Evolutionary conservation across 2,113 vertebrate genomes (phyloP), one percentile per base, ranked within the genome.

Genomic region (Epinephelus cyanopodus): DNA sequence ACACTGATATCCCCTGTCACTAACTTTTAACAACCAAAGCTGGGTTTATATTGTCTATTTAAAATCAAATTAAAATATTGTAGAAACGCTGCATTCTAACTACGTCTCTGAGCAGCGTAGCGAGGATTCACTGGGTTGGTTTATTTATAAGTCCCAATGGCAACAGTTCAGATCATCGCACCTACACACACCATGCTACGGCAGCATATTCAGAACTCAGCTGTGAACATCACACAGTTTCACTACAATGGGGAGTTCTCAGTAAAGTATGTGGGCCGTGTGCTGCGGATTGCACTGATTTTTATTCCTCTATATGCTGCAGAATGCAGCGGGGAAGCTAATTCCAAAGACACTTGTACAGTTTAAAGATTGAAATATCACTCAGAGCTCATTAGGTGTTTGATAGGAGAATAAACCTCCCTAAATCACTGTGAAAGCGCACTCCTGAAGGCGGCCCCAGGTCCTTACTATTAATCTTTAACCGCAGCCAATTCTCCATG

Each of bases 91-190:
- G 27, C 13, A 53, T 63, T 61, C 17, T 39, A 62, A 19, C 6
- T 0, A 54, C 8, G 0, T 10, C 56, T 75, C 54, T 66, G 29
- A 73, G 47, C 54, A 67, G 54, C 71, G 50, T 52, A n/a, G 39
- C 58, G 14, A 50, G 42, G 19, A 60, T 70, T 53, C 19, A 47
- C 23, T 11, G 37, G 21, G 45, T 25, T 42, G 33, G 33, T 66
- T 75, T 77, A 71, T 77, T 77, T 70, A 64, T 57, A 76, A 45
- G 15, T 23, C 21, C 21, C 18, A 50, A 9, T 67, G 61, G 61
- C 52, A 80, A 6, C 61, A 82, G 66, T 23, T 80, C 67, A 77
- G 48, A 67, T 78, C 52, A 77, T 77, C 75, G 68, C 77, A 83
- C 80, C 85, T 63, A 53, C 54, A 86, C 79, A 67, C 79, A 67